phyloP scores from a whole-genome alignment of 2,113 vertebrate species.

The Vireo altiloquus region DNA sequence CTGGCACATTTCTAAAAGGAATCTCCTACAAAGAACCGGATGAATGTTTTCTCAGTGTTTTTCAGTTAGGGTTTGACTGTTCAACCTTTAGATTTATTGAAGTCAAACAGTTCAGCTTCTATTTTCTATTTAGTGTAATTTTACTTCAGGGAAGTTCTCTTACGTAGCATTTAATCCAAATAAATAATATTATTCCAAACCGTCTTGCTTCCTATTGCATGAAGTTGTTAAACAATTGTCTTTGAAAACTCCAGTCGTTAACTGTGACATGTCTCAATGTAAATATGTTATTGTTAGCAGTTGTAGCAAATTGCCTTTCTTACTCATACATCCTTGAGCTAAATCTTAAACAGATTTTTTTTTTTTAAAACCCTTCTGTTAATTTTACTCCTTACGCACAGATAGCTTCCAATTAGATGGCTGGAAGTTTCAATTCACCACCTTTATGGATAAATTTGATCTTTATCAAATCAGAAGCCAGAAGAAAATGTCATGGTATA shows the following conservation, averaged over 20 bases:
- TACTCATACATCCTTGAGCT: not conserved
- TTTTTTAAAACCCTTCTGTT: not conserved
- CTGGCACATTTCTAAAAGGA: constrained; percentile 55
- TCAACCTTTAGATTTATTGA: constrained; percentile 55
- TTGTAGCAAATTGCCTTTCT: constrained; percentile 13
- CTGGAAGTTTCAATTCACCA: not conserved
- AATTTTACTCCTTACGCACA: not conserved
- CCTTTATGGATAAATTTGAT: not conserved
- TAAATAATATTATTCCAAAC: constrained; percentile 67
- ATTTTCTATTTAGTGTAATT: constrained; percentile 51
- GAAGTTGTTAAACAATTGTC: constrained; percentile 46
- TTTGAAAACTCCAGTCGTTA: not conserved
- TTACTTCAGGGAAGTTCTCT: constrained; percentile 69
- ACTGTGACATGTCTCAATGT: not conserved
- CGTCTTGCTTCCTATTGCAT: constrained; percentile 67
- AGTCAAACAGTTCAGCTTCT: constrained; percentile 57
- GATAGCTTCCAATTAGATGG: not conserved
- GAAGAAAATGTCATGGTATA: not conserved
- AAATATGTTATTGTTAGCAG: constrained; percentile 14
- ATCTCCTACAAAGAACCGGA: constrained; percentile 65
- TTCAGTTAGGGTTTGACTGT: constrained; percentile 46
- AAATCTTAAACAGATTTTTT: not conserved
- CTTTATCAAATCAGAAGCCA: not conserved
- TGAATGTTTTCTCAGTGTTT: constrained; percentile 70
- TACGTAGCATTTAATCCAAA: constrained; percentile 60